phyloP scores from a whole-genome alignment of 2,113 vertebrate species.

The Arothron firmamentum region DNA sequence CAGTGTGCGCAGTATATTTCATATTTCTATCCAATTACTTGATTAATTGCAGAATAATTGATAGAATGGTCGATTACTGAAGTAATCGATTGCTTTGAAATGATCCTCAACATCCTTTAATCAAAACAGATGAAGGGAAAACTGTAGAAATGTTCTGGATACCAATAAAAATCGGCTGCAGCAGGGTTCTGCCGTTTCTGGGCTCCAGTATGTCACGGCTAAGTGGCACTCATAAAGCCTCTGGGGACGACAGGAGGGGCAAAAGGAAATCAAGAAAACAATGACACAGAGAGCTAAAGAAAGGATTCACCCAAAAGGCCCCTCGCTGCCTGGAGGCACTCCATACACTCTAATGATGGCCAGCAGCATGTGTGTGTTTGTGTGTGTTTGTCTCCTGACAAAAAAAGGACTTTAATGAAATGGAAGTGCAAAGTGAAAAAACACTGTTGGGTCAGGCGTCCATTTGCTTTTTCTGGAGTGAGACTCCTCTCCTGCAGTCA shows the following conservation, averaged over 20 bases:
- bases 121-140: no score
- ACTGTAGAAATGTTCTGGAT: no score
- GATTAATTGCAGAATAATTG: no score
- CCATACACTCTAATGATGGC: slow-evolving; percentile 57
- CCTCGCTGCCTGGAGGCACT: slow-evolving; percentile 48
- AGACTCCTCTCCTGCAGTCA: slow-evolving; percentile 20
- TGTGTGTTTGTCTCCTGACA: not conserved
- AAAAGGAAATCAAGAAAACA: slow-evolving; percentile 41
- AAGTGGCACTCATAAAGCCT: slow-evolving; percentile 41
- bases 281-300: slow-evolving; percentile 33
- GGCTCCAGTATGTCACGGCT: slow-evolving; percentile 21
- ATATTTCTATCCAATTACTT: no score
- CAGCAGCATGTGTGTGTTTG: slow-evolving; percentile 36
- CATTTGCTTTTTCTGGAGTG: slow-evolving; percentile 16
- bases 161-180: not conserved
- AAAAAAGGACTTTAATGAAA: slow-evolving; percentile 8
- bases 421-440: slow-evolving; percentile 42
- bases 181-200: not conserved
- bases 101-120: no score
- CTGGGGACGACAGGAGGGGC: slow-evolving; percentile 10
- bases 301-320: slow-evolving; percentile 67
- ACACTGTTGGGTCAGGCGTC: slow-evolving; percentile 18
- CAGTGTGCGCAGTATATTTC: no score
- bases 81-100: no score
- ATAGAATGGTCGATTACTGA: no score